Conservation (phyloP, 2,113 vertebrate genomes). For the Lepidothrix coronata region DNA sequence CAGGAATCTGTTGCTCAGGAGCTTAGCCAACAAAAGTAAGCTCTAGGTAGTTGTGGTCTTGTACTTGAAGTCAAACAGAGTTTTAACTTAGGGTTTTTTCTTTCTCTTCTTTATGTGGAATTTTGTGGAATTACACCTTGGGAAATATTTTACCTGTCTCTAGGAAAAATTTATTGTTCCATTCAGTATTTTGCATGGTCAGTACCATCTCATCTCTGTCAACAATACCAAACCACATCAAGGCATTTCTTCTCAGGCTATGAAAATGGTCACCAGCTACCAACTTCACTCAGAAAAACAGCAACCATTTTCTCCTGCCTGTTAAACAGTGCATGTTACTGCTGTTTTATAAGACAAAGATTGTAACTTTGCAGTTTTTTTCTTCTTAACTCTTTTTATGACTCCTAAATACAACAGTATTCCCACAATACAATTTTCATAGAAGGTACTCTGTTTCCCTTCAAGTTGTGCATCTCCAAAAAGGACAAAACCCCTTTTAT, state of each 20-base stretch:
- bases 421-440: not conserved
- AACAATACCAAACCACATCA: not conserved
- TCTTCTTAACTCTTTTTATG: not conserved
- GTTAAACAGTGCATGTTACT: not conserved
- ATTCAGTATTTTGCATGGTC: slow-evolving; percentile 14
- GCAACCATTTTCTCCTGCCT: not conserved
- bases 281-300: not conserved
- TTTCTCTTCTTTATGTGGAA: not conserved
- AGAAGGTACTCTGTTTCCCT: not conserved
- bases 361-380: not conserved
- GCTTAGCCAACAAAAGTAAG: not conserved
- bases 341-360: not conserved
- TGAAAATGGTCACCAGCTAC: not conserved
- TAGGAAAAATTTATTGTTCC: not conserved
- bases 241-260: not conserved
- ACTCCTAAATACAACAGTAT: not conserved
- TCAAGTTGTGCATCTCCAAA: not conserved
- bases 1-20: slow-evolving; percentile 14
- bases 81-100: not conserved
- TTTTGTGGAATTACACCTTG: slow-evolving; percentile 36
- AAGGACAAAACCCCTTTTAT: not conserved
- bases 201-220: slow-evolving; percentile 15
- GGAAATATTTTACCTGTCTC: slow-evolving; percentile 28
- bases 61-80: not conserved
- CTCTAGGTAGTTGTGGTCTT: not conserved